Evolutionary conservation across 2,797 vertebrate genomes (phyloP).

Genomic region (Diplodus sargus): DNA sequence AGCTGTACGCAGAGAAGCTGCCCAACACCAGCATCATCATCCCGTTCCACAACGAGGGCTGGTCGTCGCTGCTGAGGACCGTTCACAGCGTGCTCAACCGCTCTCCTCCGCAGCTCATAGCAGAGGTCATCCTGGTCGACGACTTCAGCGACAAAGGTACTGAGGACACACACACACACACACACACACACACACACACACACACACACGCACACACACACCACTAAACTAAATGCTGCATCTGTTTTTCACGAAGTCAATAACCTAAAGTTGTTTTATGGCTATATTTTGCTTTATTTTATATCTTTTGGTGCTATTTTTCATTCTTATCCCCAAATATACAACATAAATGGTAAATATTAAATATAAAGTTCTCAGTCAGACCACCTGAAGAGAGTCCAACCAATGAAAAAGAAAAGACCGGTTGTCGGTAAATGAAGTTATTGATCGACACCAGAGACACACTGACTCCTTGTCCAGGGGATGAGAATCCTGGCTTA

Average conservation of each 20-base stretch:
- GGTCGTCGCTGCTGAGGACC: conserved; percentile 96
- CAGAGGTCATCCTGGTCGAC: conserved; percentile 95
- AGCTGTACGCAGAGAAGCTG: conserved; percentile 90
- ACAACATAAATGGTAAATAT: not conserved
- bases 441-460: not conserved
- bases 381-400: too few species aligned
- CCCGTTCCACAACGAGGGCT: conserved; percentile 98
- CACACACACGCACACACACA: not conserved
- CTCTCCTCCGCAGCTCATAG: conserved; percentile 91
- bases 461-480: too few species aligned
- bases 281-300: not conserved
- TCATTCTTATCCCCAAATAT: not conserved
- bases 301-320: not conserved
- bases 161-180: not conserved
- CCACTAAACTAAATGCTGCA: too few species aligned
- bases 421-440: not conserved
- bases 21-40: conserved; percentile 97
- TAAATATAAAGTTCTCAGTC: too few species aligned
- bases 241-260: not conserved
- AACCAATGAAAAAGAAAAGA: too few species aligned
- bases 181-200: not conserved
- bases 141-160: conserved; percentile 85
- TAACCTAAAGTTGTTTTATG: too few species aligned
- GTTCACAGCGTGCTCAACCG: conserved; percentile 96
- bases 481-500: not conserved